These are phyloP conservation scores for Enteromius mattozi DNA, from an alignment of 2,797 vertebrate species.

Conservation along the genomic window DNA sequence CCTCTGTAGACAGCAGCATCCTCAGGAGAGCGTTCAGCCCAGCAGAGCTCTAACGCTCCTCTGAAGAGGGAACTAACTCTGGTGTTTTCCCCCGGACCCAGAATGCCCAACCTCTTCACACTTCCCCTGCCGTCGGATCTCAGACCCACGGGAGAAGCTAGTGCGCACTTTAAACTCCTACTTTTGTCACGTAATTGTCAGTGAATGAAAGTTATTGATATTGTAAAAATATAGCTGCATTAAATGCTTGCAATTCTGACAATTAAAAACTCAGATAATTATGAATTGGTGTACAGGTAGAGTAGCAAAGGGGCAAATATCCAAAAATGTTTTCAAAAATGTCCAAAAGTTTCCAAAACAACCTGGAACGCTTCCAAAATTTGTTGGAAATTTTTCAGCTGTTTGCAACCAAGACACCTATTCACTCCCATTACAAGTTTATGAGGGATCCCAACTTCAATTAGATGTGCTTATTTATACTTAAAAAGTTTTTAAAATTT, in stretches of 20 bases:
- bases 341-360: no score
- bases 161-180: neutral
- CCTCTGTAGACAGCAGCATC: constrained; percentile 81
- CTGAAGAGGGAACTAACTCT: constrained; percentile 61
- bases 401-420: neutral
- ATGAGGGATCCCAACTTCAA: neutral
- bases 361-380: no score
- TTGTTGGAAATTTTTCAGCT: no score
- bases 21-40: constrained; percentile 82
- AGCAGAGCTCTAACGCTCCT: constrained; percentile 79
- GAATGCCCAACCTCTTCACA: constrained; percentile 85
- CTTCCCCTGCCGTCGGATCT: constrained; percentile 75
- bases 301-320: neutral
- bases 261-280: neutral
- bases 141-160: neutral
- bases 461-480: neutral
- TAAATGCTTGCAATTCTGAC: neutral
- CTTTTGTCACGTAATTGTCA: neutral
- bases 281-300: neutral
- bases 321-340: neutral
- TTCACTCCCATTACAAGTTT: neutral
- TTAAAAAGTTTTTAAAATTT: no score
- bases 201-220: neutral
- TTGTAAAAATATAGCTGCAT: neutral
- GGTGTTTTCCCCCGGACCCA: constrained; percentile 12